Percentiles rank a stretch among this genome's conserved stretches.
Evolutionary conservation across 2,113 vertebrate genomes (phyloP).

Genomic region (Galbula dea): DNA sequence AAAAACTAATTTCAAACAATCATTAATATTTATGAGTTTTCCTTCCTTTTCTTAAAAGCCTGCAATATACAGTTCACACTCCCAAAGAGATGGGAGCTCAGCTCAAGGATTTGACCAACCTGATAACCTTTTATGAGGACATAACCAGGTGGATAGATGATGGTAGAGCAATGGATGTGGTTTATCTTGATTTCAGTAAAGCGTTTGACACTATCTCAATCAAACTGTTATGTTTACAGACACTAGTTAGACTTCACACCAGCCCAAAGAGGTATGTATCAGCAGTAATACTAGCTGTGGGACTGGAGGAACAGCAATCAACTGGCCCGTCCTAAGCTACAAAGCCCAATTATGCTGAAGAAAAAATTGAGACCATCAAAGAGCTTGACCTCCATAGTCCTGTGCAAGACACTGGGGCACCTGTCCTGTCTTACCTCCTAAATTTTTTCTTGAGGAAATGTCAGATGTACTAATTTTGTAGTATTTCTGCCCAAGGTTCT

Average conservation of each 20-base stretch:
- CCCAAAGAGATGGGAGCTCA: not conserved
- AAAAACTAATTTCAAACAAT: not conserved
- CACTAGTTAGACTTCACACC: not conserved
- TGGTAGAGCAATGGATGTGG: too few relatives aligned
- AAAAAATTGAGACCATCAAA: not conserved
- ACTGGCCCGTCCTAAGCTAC: not conserved
- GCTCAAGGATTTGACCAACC: not conserved
- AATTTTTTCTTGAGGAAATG: not conserved
- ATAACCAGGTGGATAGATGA: too few relatives aligned
- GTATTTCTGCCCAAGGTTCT: not conserved
- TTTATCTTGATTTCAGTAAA: too few relatives aligned
- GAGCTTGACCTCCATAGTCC: not conserved
- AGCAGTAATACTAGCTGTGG: not conserved
- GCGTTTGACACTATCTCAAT: too few relatives aligned
- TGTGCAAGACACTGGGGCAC: not conserved
- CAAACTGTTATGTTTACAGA: not conserved
- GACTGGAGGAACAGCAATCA: not conserved
- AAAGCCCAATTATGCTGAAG: not conserved
- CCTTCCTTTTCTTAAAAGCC: not conserved
- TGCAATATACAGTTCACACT: not conserved
- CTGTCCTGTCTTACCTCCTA: not conserved
- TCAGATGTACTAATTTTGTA: not conserved
- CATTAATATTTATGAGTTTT: not conserved
- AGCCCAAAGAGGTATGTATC: not conserved
- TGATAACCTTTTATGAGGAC: too few relatives aligned